phyloP scores from a whole-genome alignment of 53 echinoderm and acorn worm species.

The Echinarachnius parma region DNA sequence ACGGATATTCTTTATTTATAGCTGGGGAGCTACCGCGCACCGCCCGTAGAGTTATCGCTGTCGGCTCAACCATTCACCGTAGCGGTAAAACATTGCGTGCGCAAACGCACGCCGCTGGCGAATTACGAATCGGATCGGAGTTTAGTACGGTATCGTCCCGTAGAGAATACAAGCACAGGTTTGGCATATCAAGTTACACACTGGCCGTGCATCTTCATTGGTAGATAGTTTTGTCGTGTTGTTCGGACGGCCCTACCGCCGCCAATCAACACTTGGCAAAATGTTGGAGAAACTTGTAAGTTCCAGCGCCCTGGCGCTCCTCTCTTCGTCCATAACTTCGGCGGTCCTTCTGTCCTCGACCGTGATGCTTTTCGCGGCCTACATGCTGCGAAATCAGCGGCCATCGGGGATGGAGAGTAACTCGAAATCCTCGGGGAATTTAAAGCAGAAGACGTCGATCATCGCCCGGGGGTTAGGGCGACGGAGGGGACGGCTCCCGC shows the following conservation, averaged over 20 bases:
- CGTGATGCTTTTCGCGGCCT: slow-evolving; percentile 38
- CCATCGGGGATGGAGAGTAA: slow-evolving; percentile 1
- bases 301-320: slow-evolving; percentile 41
- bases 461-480: slow-evolving; percentile 18
- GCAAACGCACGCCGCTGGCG: no score
- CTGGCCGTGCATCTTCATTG: slow-evolving; percentile 30
- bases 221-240: slow-evolving; percentile 35
- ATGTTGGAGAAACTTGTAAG: slow-evolving; percentile 42
- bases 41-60: no score
- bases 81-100: no score
- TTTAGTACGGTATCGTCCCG: no score
- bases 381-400: slow-evolving; percentile 29
- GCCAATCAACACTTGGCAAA: slow-evolving; percentile 15
- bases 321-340: slow-evolving; percentile 32
- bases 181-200: slow-evolving; percentile 30
- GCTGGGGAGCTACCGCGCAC: no score
- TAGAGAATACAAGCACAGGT: no score
- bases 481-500: slow-evolving; percentile 34
- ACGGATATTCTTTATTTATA: no score
- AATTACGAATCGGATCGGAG: no score
- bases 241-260: no score
- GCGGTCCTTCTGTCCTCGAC: slow-evolving; percentile 45
- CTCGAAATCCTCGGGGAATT: slow-evolving; percentile 26
- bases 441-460: neutral
- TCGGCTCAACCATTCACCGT: no score